Evolutionary conservation across 2,113 vertebrate genomes (phyloP).

Genomic region (Gallinago paraguaiae): DNA sequence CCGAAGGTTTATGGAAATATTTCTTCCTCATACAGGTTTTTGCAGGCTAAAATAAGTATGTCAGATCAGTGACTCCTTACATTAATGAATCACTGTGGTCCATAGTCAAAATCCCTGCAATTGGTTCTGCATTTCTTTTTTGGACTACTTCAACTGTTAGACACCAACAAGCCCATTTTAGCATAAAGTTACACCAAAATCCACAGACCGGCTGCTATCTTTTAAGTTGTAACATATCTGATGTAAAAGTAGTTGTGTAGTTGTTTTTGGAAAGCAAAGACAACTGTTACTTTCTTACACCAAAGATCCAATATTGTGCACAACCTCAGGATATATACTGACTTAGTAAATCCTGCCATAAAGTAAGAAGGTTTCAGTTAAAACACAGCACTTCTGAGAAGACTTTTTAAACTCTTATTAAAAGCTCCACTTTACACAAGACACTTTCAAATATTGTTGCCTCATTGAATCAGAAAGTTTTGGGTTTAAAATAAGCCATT

Average conservation of each 20-base stretch:
- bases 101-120: background rate
- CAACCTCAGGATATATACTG: background rate
- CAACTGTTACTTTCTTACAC: background rate
- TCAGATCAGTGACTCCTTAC: background rate
- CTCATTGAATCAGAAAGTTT: rapidly evolving
- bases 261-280: background rate
- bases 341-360: background rate
- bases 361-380: background rate
- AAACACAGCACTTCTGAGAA: background rate
- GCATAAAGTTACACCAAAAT: background rate
- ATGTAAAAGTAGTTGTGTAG: background rate
- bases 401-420: background rate
- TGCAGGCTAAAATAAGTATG: background rate
- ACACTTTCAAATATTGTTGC: background rate
- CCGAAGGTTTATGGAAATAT: rapidly evolving
- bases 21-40: background rate
- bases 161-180: background rate
- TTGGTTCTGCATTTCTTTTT: background rate
- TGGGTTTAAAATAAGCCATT: background rate
- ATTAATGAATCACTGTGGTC: background rate
- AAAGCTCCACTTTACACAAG: background rate
- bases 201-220: background rate
- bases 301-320: background rate
- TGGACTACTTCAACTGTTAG: background rate
- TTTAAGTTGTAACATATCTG: background rate